Conservation (phyloP, 2,797 vertebrate genomes). For the Picus viridis region DNA sequence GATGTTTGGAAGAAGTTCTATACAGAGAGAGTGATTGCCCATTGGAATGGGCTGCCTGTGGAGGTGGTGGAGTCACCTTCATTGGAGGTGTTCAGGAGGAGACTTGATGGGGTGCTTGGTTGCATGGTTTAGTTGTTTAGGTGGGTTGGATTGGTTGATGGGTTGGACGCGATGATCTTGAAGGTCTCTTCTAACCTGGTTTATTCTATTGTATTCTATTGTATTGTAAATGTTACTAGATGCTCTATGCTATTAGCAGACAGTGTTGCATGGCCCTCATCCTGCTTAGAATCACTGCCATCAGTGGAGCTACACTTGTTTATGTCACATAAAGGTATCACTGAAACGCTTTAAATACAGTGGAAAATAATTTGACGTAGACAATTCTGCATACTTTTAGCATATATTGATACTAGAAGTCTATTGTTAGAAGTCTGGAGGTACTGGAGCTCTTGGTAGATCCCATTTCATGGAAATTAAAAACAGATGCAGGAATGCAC, state of each 20-base stretch:
- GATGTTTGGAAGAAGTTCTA: too few relatives aligned
- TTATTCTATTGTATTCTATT: too few relatives aligned
- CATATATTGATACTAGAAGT: not conserved
- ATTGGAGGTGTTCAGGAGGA: too few relatives aligned
- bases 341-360: not conserved
- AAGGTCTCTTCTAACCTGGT: too few relatives aligned
- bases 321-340: not conserved
- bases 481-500: not conserved
- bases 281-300: not conserved
- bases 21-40: too few relatives aligned
- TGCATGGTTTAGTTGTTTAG: too few relatives aligned
- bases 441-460: not conserved
- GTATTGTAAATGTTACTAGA: not conserved
- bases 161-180: too few relatives aligned
- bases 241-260: not conserved
- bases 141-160: too few relatives aligned
- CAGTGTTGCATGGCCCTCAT: not conserved
- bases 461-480: not conserved
- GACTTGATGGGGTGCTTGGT: too few relatives aligned
- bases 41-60: too few relatives aligned
- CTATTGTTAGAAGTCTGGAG: not conserved
- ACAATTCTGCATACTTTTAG: not conserved
- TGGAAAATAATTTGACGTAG: not conserved
- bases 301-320: not conserved
- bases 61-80: too few relatives aligned